These are phyloP conservation scores for Nyctereutes procyonoides DNA, from an alignment of 2,113 vertebrate genomes.

Conservation along the genomic window DNA sequence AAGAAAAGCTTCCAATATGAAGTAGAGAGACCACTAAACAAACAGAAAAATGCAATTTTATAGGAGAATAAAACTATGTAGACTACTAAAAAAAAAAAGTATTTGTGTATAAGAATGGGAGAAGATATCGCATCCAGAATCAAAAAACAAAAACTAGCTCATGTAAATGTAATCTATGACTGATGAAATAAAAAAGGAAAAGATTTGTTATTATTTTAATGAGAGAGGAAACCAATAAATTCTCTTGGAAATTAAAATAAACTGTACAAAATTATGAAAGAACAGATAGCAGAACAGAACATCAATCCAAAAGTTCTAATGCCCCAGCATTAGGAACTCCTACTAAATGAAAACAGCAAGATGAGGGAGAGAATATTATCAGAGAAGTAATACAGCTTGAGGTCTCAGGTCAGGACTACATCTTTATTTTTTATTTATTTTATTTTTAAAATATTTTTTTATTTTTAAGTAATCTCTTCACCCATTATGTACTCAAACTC, in stretches of 20 bases:
- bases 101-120: neutral
- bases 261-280: neutral
- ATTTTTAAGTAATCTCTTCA: neutral
- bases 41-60: neutral
- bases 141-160: neutral
- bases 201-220: neutral
- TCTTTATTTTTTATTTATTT: neutral
- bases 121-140: neutral
- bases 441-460: neutral
- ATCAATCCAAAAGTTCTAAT: neutral
- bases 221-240: neutral
- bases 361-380: neutral
- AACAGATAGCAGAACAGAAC: neutral
- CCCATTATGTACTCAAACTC: neutral
- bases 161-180: neutral
- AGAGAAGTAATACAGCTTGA: neutral
- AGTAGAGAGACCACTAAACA: neutral
- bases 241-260: neutral
- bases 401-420: neutral
- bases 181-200: neutral
- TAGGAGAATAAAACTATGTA: neutral
- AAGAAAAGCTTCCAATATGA: neutral
- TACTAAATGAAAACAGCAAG: neutral
- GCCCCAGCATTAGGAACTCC: neutral
- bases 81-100: neutral